phyloP scores from a whole-genome alignment of 2,888 invertebrate species.

The Tachina fera region DNA sequence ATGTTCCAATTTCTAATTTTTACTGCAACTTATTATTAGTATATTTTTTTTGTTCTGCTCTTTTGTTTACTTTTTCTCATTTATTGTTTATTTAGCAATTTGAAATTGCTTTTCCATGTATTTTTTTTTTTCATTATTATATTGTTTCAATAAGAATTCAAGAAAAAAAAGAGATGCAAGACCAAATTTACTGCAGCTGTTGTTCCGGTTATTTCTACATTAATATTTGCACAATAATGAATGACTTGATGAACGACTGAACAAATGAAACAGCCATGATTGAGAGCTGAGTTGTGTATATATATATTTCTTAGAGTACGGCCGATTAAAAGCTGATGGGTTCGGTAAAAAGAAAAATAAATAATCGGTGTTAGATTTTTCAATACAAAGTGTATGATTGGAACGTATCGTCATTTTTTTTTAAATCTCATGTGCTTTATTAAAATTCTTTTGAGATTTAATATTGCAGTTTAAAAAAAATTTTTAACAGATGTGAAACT shows the following conservation, averaged over 20 bases:
- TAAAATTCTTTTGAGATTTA: too few species aligned
- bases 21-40: neutral
- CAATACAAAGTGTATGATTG: too few species aligned
- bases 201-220: conserved; percentile 50
- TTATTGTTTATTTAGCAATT: conserved; percentile 20
- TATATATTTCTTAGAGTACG: neutral
- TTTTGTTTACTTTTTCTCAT: conserved; percentile 10
- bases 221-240: conserved; percentile 54
- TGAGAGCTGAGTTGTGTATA: neutral
- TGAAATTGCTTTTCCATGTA: conserved; percentile 13
- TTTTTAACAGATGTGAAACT: too few species aligned
- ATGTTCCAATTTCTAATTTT: conserved; percentile 54
- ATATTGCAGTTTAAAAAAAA: too few species aligned
- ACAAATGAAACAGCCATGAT: conserved; percentile 5
- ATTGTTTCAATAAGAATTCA: conserved; percentile 25
- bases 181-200: conserved; percentile 53
- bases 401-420: too few species aligned
- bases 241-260: conserved; percentile 55
- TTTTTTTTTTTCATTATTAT: conserved; percentile 43
- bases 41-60: neutral
- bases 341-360: too few species aligned
- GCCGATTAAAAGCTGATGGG: too few species aligned
- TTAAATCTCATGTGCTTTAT: too few species aligned
- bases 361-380: too few species aligned
- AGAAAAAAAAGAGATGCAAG: neutral